These are phyloP conservation scores for Cetoscarus ocellatus DNA, from an alignment of 2,797 vertebrate genomes.

Conservation along the genomic window DNA sequence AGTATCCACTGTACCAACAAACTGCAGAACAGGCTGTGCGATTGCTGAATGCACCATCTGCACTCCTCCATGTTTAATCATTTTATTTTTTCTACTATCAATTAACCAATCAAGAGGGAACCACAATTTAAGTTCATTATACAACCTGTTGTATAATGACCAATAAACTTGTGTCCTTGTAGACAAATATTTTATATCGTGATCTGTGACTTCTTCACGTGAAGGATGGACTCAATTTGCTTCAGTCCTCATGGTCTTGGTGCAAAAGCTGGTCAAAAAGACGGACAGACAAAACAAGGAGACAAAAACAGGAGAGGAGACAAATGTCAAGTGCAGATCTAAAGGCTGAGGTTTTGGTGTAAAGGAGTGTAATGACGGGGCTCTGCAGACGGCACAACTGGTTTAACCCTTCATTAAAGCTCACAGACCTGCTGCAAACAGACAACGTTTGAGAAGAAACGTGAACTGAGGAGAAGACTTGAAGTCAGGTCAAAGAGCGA, in stretches of 20 bases:
- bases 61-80: too few relatives aligned
- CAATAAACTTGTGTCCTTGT: too few relatives aligned
- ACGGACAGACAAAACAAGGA: conserved; percentile 10
- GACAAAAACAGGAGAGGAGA: conserved; percentile 7
- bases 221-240: conserved; percentile 15
- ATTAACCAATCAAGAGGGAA: too few relatives aligned
- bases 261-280: conserved; percentile 6
- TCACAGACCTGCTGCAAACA: conserved; percentile 3
- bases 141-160: too few relatives aligned
- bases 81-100: too few relatives aligned
- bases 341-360: conserved; percentile 10
- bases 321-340: conserved; percentile 21
- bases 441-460: conserved; percentile 6
- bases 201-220: background rate
- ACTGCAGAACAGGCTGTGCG: too few relatives aligned
- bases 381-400: conserved; percentile 17
- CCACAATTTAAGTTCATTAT: too few relatives aligned
- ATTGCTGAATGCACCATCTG: too few relatives aligned
- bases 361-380: conserved; percentile 26
- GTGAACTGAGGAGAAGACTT: background rate
- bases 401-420: conserved; percentile 39
- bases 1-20: too few relatives aligned
- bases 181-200: too few relatives aligned
- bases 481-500: too few relatives aligned
- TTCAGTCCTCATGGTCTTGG: conserved; percentile 2